These are phyloP conservation scores for Urocyon cinereoargenteus DNA, from an alignment of 2,797 vertebrate species.

Conservation along the genomic window DNA sequence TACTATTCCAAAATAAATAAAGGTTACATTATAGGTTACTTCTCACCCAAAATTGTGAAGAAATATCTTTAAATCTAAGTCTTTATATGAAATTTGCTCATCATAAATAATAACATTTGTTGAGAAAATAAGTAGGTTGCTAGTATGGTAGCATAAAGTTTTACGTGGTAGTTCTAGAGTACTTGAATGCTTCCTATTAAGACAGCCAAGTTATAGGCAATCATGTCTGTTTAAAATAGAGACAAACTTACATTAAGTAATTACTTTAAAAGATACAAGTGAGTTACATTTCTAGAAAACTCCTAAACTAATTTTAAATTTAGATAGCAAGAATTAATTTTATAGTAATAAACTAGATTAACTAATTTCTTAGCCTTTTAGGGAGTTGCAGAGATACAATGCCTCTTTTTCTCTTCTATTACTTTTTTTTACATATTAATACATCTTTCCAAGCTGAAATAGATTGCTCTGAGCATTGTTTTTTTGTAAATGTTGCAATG, in stretches of 20 bases:
- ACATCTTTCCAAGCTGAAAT: not conserved
- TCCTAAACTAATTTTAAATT: not conserved
- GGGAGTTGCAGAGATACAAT: not conserved
- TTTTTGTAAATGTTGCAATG: not conserved
- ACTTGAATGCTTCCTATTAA: not conserved
- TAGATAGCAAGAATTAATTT: conserved; percentile 8
- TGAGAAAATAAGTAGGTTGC: not conserved
- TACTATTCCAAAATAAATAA: conserved; percentile 5
- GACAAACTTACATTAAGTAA: not conserved
- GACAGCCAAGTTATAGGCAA: not conserved
- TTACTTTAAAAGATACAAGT: not conserved
- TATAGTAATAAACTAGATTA: not conserved
- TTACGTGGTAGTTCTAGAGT: not conserved
- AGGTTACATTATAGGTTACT: not conserved
- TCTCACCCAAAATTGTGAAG: not conserved
- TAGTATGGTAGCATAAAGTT: not conserved
- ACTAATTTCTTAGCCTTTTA: not conserved
- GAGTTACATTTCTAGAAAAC: not conserved
- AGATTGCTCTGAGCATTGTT: not conserved
- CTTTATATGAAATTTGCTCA: not conserved
- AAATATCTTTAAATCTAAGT: not conserved
- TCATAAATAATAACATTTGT: not conserved
- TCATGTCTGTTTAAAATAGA: not conserved
- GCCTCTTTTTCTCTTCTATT: not conserved
- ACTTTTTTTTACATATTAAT: not conserved